Evolutionary conservation across 1,140 invertebrate species (phyloP).

Genomic region (Hyposmocoma kahamanoa): DNA sequence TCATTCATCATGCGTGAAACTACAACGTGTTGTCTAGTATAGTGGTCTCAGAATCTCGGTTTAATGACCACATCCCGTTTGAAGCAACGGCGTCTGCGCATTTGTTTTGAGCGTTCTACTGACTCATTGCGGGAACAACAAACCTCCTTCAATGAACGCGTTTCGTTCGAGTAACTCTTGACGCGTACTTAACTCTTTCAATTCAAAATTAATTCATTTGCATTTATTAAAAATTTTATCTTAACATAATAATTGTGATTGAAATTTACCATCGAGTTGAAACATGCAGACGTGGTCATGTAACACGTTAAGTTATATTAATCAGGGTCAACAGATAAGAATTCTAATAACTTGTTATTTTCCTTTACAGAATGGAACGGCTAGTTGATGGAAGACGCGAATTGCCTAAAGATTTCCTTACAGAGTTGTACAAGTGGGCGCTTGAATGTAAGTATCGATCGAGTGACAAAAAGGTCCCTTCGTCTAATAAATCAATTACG

Average conservation of each 20-base stretch:
- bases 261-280: too few species aligned
- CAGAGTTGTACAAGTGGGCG: conserved; percentile 91
- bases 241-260: too few species aligned
- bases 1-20: too few species aligned
- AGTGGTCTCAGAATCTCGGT: conserved; percentile 49
- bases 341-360: conserved; percentile 30
- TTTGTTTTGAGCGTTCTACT: conserved; percentile 55
- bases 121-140: conserved; percentile 57
- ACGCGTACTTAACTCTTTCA: too few species aligned
- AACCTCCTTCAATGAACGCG: conserved; percentile 52
- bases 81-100: conserved; percentile 44
- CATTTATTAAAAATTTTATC: too few species aligned
- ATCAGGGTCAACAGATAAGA: too few species aligned
- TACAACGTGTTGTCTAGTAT: conserved; percentile 8
- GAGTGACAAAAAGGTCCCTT: background rate
- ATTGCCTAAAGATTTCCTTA: conserved; percentile 84
- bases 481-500: background rate
- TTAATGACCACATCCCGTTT: conserved; percentile 66
- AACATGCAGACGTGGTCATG: too few species aligned
- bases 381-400: conserved; percentile 80
- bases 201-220: too few species aligned
- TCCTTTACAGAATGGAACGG: conserved; percentile 77
- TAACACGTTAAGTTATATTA: too few species aligned
- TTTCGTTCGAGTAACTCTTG: conserved; percentile 35
- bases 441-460: conserved; percentile 84